These are phyloP conservation scores for Gobius niger DNA, from an alignment of 2,113 vertebrate species.

Conservation along the genomic window DNA sequence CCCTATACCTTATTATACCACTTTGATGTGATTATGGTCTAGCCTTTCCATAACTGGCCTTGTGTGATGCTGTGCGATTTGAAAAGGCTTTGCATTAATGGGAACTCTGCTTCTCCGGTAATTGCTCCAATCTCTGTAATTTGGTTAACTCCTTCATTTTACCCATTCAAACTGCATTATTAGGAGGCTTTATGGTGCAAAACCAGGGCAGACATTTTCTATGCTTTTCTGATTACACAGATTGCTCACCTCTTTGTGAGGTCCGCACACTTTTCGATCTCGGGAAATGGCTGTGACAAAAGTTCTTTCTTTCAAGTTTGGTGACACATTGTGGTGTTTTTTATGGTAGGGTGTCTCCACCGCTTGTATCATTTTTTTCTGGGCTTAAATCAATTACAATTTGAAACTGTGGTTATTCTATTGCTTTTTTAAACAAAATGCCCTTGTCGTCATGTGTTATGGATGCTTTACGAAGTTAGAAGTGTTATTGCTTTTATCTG, in stretches of 20 bases:
- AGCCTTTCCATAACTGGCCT: neutral
- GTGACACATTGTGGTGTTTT: neutral
- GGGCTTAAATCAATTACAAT: too few species aligned
- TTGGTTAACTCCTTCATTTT: neutral
- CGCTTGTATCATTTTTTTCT: neutral
- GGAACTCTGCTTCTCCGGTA: neutral
- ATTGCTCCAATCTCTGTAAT: constrained; percentile 2
- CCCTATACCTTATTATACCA: too few species aligned
- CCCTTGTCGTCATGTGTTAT: too few species aligned
- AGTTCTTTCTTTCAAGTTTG: neutral
- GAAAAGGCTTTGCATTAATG: neutral
- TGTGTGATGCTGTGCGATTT: neutral
- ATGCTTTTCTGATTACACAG: neutral
- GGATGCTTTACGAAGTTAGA: too few species aligned
- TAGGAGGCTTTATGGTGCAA: neutral
- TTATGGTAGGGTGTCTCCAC: neutral
- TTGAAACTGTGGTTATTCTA: too few species aligned
- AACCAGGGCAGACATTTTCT: neutral
- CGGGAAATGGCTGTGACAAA: neutral
- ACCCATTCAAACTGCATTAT: neutral
- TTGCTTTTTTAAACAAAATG: too few species aligned
- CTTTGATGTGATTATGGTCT: neutral
- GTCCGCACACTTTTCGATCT: neutral
- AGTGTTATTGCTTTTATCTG: too few species aligned
- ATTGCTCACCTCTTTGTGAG: neutral